Conservation (phyloP, 2,113 vertebrate genomes). For the Urocynchramus pylzowi region DNA sequence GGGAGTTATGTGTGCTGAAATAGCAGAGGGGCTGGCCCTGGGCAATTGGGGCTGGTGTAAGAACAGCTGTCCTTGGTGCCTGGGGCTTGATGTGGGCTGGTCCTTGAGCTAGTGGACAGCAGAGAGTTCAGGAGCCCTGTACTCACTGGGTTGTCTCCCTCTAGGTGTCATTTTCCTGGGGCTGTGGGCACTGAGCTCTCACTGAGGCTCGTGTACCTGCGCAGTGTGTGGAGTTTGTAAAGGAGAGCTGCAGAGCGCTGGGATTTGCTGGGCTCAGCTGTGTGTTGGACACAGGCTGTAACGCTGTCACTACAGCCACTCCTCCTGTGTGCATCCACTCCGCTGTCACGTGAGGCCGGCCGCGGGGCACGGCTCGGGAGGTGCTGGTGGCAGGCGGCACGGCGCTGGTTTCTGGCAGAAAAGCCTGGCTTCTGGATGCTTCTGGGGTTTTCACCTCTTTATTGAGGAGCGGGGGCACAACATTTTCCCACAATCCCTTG, state of each 20-base stretch:
- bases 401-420: fast-evolving
- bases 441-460: not conserved
- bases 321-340: constrained; percentile 46
- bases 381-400: not conserved
- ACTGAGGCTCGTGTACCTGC: not conserved
- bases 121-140: fast-evolving
- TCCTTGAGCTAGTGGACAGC: fast-evolving
- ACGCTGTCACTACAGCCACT: constrained; percentile 47
- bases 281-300: constrained; percentile 19
- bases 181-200: not conserved
- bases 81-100: not conserved
- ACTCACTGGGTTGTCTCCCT: not conserved
- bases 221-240: constrained; percentile 32
- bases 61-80: not conserved
- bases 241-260: constrained; percentile 47
- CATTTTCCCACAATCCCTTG: not conserved
- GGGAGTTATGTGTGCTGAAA: not conserved
- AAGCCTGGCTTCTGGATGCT: not conserved
- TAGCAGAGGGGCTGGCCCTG: not conserved
- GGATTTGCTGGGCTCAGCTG: constrained; percentile 40
- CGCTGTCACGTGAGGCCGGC: not conserved
- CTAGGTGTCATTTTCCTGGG: not conserved
- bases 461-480: fast-evolving
- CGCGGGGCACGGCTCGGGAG: not conserved
- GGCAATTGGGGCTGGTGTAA: not conserved